Evolutionary conservation across 2,888 invertebrate genomes (phyloP).

Genomic region (Heliconius ismenius): DNA sequence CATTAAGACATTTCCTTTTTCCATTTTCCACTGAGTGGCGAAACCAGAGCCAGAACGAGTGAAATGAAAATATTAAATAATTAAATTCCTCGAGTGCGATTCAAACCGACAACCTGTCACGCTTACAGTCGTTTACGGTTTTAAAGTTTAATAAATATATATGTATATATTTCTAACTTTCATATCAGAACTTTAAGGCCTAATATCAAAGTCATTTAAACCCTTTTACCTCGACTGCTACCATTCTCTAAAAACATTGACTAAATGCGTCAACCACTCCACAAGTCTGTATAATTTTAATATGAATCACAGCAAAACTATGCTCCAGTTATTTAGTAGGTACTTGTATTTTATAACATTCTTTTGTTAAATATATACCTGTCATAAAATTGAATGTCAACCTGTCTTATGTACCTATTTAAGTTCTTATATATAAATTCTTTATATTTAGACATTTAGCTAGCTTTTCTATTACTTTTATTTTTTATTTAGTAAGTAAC

Average conservation of each 20-base stretch:
- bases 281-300: conserved; percentile 28
- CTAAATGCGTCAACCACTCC: conserved; percentile 23
- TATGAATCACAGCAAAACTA: conserved; percentile 29
- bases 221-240: conserved; percentile 7
- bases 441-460: not conserved
- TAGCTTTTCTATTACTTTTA: not conserved
- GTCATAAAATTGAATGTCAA: conserved; percentile 17
- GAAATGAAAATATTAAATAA: too few species aligned
- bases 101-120: not conserved
- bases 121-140: not conserved
- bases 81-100: too few species aligned
- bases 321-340: conserved; percentile 12
- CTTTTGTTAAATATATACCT: conserved; percentile 10
- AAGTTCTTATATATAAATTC: not conserved
- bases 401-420: too few species aligned
- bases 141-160: too few species aligned
- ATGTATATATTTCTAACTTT: not conserved
- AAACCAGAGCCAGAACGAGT: too few species aligned
- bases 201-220: not conserved
- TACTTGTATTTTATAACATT: conserved; percentile 17
- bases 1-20: not conserved
- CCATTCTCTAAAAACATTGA: conserved; percentile 25
- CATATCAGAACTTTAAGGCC: not conserved
- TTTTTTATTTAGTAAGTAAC: not conserved
- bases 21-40: not conserved